Conservation (phyloP, 2,113 vertebrate species). For the Mola mola region DNA sequence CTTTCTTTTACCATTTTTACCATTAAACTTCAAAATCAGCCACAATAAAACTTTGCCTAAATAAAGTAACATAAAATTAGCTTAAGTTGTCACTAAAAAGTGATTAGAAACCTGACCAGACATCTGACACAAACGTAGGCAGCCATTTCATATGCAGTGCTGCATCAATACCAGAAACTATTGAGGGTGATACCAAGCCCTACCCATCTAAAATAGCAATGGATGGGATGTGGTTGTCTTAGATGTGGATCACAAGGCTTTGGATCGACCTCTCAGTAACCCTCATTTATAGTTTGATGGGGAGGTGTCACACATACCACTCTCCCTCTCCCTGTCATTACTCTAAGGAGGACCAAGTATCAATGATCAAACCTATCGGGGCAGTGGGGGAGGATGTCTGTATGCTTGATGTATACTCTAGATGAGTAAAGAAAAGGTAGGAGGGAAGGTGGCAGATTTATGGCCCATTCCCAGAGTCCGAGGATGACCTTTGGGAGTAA, state of each 20-base stretch:
- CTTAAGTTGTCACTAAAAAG: too few relatives aligned
- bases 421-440: constrained; percentile 39
- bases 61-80: too few relatives aligned
- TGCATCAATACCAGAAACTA: neutral
- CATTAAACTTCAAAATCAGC: too few relatives aligned
- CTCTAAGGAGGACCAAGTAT: constrained; percentile 32
- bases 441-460: constrained; percentile 53
- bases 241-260: constrained; percentile 27
- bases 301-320: constrained; percentile 34
- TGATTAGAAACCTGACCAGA: too few relatives aligned
- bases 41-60: too few relatives aligned
- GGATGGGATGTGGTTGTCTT: constrained; percentile 41
- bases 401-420: constrained; percentile 21
- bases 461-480: constrained; percentile 39
- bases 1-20: too few relatives aligned
- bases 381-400: constrained; percentile 11
- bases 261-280: constrained; percentile 47
- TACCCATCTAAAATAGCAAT: constrained; percentile 8
- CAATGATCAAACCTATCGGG: constrained; percentile 32
- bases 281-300: constrained; percentile 64
- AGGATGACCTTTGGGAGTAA: constrained; percentile 44
- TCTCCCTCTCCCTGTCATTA: constrained; percentile 63
- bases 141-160: neutral
- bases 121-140: too few relatives aligned
- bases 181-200: neutral